Percentiles rank a stretch among this genome's conserved stretches.
Conservation (phyloP, 2,113 vertebrate genomes). For the Bagarius yarrelli region DNA sequence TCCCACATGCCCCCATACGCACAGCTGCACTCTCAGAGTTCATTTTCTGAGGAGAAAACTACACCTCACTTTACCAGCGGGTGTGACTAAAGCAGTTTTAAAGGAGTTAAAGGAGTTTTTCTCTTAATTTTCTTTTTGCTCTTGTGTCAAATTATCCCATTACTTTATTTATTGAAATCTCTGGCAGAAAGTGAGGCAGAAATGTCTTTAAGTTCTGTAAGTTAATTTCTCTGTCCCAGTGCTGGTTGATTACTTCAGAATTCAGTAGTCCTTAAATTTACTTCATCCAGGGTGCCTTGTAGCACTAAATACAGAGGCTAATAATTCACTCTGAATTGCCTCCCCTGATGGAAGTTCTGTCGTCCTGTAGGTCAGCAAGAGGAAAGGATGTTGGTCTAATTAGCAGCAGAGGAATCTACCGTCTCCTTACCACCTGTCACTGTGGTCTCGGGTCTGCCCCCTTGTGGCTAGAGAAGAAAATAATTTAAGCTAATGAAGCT, state of each 20-base stretch:
- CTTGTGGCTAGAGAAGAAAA: constrained; percentile 41
- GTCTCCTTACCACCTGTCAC: constrained; percentile 46
- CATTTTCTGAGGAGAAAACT: constrained; percentile 34
- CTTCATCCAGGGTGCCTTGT: constrained; percentile 7
- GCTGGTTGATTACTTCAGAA: neutral
- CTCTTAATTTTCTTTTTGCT: neutral
- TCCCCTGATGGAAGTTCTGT: constrained; percentile 55
- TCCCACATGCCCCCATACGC: constrained; percentile 33
- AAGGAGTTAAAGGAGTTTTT: neutral
- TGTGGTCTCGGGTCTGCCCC: constrained; percentile 42
- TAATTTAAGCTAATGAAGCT: neutral
- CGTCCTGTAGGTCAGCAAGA: constrained; percentile 55
- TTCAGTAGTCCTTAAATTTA: constrained; percentile 31
- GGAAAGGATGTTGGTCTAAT: constrained; percentile 55
- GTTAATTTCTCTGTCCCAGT: neutral
- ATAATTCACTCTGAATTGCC: constrained; percentile 59
- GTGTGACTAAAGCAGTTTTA: constrained; percentile 10
- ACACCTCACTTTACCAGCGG: neutral
- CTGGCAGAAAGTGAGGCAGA: neutral
- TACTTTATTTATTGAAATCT: neutral
- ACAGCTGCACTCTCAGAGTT: constrained; percentile 37
- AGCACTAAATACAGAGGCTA: constrained; percentile 54
- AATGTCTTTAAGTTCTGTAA: neutral
- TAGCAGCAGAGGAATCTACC: constrained; percentile 54
- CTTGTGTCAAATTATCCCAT: neutral